Evolutionary conservation across 2,888 invertebrate species (phyloP).

Genomic region (Ischnura elegans): DNA sequence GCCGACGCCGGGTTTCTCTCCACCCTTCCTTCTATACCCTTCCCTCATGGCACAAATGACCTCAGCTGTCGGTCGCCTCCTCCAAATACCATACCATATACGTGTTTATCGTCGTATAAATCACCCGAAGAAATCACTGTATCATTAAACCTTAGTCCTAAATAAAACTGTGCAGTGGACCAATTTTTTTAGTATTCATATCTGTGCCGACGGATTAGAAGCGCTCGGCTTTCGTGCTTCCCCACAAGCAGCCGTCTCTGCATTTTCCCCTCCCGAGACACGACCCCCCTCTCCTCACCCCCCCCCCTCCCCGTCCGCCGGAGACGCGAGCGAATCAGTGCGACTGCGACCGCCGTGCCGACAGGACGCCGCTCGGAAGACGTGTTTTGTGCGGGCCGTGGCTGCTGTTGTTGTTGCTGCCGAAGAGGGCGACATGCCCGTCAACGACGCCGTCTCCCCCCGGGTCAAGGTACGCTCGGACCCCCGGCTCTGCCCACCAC

Average conservation of each 20-base stretch:
- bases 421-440: constrained; percentile 29
- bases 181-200: too few relatives aligned
- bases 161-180: too few relatives aligned
- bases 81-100: too few relatives aligned
- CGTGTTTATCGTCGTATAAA: too few relatives aligned
- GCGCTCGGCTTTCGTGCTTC: not conserved
- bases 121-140: too few relatives aligned
- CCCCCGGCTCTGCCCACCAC: not conserved
- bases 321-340: not conserved
- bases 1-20: too few relatives aligned
- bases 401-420: not conserved
- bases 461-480: constrained; percentile 14
- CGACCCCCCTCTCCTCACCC: not conserved
- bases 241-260: not conserved
- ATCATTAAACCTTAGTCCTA: too few relatives aligned
- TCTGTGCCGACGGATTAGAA: too few relatives aligned
- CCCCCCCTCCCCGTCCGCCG: not conserved
- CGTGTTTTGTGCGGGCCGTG: not conserved
- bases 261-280: not conserved
- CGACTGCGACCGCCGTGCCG: not conserved
- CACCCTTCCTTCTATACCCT: too few relatives aligned
- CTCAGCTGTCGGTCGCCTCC: too few relatives aligned
- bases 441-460: constrained; percentile 50
- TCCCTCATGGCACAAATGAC: too few relatives aligned
- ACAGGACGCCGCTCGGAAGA: not conserved